phyloP scores from a whole-genome alignment of 2,113 vertebrate genomes.

The Phylloscopus trochilus region DNA sequence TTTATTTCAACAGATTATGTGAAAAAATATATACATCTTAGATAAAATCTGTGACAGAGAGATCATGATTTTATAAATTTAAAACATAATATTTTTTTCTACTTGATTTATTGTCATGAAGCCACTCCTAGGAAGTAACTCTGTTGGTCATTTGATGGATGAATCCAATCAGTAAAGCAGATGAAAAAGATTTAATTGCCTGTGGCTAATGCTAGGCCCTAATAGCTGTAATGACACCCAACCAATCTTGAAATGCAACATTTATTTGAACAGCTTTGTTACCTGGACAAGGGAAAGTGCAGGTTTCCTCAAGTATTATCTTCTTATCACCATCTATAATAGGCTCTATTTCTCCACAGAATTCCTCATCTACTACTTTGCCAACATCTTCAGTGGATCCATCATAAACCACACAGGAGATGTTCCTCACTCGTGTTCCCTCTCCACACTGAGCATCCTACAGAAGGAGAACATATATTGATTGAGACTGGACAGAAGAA shows the following conservation, averaged over 20 bases:
- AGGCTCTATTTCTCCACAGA: constrained; percentile 84
- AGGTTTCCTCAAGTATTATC: constrained; percentile 84
- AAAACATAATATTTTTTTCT: background rate
- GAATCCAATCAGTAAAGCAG: background rate
- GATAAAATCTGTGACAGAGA: background rate
- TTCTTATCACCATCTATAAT: constrained; percentile 79
- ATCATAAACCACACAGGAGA: constrained; percentile 92
- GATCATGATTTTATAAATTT: background rate
- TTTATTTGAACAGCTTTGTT: constrained; percentile 8
- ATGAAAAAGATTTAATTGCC: background rate
- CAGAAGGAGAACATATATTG: background rate
- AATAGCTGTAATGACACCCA: background rate
- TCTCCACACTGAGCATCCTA: constrained; percentile 91
- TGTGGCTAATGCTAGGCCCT: background rate
- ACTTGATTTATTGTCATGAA: background rate
- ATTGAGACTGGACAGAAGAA: background rate
- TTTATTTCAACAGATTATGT: background rate
- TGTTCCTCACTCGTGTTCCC: constrained; percentile 85
- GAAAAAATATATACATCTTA: background rate
- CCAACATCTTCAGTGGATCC: constrained; percentile 77
- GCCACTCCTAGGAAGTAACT: background rate
- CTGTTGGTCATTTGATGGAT: background rate
- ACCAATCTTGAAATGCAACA: background rate
- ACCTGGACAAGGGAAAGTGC: constrained; percentile 95
- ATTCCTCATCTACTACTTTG: constrained; percentile 90